Percentiles rank a stretch among this genome's conserved stretches.
phyloP scores from a whole-genome alignment of 1,140 invertebrate genomes.

The Conus ventricosus region DNA sequence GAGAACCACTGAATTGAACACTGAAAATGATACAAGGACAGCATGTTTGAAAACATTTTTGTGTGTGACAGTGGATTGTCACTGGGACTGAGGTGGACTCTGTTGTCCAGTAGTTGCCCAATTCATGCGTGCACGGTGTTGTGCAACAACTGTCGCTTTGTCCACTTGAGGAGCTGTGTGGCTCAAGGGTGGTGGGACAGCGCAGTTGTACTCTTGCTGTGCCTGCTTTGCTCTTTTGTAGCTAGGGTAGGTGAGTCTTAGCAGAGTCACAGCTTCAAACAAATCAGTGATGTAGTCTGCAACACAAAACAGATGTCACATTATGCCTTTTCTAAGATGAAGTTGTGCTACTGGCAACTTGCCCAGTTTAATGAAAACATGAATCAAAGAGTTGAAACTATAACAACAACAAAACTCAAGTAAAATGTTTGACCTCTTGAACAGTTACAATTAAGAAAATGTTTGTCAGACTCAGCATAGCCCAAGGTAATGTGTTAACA shows the following conservation, averaged over 20 bases:
- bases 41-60: no score
- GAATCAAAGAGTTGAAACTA: no score
- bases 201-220: not conserved
- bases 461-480: no score
- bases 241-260: not conserved
- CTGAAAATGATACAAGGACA: no score
- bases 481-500: not conserved
- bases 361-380: no score
- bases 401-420: not conserved
- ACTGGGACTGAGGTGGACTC: no score
- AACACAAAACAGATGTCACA: not conserved
- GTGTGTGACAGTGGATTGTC: no score
- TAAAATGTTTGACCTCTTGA: not conserved
- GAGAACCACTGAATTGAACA: no score
- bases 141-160: not conserved
- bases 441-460: no score
- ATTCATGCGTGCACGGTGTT: not conserved
- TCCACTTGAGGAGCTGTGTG: not conserved
- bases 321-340: not conserved
- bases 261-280: not conserved
- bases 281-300: not conserved
- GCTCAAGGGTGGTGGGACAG: not conserved
- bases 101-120: not conserved
- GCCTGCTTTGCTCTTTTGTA: not conserved
- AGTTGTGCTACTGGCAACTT: no score